phyloP scores from a whole-genome alignment of 2,113 vertebrate genomes.

The Guaruba guarouba region DNA sequence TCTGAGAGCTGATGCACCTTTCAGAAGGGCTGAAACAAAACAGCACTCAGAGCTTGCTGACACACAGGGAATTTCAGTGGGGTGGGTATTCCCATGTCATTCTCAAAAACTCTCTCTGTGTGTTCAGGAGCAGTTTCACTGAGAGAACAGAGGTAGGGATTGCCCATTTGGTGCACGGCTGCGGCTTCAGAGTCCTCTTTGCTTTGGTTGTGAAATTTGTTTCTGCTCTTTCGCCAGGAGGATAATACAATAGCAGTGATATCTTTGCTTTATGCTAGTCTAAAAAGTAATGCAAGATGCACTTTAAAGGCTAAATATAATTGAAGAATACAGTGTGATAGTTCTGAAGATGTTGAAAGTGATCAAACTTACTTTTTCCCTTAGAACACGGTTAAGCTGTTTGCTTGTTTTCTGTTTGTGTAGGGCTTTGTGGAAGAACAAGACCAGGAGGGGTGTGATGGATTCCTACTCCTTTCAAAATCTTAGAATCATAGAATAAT shows the following conservation, averaged over 20 bases:
- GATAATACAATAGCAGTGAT: background rate
- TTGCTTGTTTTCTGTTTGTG: background rate
- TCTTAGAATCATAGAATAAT: background rate
- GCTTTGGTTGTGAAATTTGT: background rate
- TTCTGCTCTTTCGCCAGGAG: background rate
- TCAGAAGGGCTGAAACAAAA: background rate
- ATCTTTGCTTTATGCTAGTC: background rate
- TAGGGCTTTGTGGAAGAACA: background rate
- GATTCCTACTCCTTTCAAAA: background rate
- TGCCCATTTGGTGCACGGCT: background rate
- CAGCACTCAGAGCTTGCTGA: background rate
- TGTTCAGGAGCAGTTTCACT: background rate
- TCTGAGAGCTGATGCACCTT: background rate
- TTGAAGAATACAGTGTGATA: background rate
- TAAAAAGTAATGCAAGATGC: background rate
- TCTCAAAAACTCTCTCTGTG: background rate
- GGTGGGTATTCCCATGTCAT: background rate
- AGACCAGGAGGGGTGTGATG: background rate
- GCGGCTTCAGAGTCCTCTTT: background rate
- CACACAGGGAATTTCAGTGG: accelerated
- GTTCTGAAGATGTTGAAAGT: background rate
- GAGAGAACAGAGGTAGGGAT: background rate
- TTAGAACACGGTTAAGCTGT: background rate
- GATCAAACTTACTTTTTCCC: background rate
- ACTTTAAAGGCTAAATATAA: background rate